Conservation (phyloP, 2,888 invertebrate genomes). For the Drosophila birchii region DNA sequence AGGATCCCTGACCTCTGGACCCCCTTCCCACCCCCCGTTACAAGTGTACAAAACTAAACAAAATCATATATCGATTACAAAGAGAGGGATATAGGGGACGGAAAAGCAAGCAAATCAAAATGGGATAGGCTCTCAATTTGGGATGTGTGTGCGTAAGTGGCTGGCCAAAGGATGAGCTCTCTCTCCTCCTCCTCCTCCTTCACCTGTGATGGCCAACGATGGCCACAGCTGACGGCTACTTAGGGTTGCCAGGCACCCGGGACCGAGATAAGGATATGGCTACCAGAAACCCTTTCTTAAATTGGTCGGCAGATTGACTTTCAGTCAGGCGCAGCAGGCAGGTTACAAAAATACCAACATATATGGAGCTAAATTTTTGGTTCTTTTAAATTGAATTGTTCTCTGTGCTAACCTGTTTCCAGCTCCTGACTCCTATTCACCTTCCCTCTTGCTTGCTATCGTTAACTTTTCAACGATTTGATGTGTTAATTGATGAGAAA, state of each 20-base stretch:
- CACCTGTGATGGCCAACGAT: too few species aligned
- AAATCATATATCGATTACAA: slow-evolving; percentile 75
- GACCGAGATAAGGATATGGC: slow-evolving; percentile 9
- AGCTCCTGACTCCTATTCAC: too few species aligned
- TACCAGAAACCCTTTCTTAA: neutral
- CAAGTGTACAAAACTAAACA: slow-evolving; percentile 62
- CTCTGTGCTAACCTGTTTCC: too few species aligned
- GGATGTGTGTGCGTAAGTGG: slow-evolving; percentile 2
- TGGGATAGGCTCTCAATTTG: slow-evolving; percentile 40
- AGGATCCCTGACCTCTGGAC: neutral
- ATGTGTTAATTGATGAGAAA: slow-evolving; percentile 42
- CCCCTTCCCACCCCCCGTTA: too few species aligned
- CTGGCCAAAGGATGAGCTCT: slow-evolving; percentile 26
- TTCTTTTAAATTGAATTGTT: too few species aligned
- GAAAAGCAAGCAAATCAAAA: slow-evolving; percentile 45
- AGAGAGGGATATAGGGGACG: neutral
- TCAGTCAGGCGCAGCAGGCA: too few species aligned
- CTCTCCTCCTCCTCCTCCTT: too few species aligned
- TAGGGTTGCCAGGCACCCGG: slow-evolving; percentile 25
- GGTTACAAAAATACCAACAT: too few species aligned
- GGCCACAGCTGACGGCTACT: slow-evolving; percentile 38
- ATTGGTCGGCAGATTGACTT: neutral
- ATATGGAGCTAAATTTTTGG: too few species aligned
- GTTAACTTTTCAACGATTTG: neutral
- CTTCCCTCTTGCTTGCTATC: neutral